Evolutionary conservation across 2,113 vertebrate genomes (phyloP), one percentile per base, ranked within the genome.

Genomic region (Promerops cafer): DNA sequence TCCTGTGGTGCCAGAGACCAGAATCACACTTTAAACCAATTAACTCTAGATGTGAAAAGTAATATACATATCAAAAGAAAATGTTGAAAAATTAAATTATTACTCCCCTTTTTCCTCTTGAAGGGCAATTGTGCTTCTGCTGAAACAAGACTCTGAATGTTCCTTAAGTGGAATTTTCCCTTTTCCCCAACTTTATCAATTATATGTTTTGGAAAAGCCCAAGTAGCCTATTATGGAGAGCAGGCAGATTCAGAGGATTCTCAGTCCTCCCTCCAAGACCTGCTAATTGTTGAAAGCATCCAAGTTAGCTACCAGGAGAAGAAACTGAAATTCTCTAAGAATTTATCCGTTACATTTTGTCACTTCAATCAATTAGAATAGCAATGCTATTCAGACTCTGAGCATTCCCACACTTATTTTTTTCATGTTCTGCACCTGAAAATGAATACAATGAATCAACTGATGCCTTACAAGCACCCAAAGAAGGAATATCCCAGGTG

Each of bases 31-130:
- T 94, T 76, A 57, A 94, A 92, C 7, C 83, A 85, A 59, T 65
- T 93, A 89, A 60, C 16, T 66, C n/a, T 47, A 64, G 23, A 65
- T 49, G 12, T 72, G 40, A 78, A 90, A 81, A 78, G 3, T 85
- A 87, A 91, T 89, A 75, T 42, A 71, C 6, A 39, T 68, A 87
- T 84, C 37, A 87, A 95, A 96, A 93, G 16, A 80, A 90, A 95
- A 60, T 22, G 31, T 33, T 47, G 17, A 74, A 77, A 82, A 64
- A 40, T 59, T 10, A 77, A 90, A 94, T 80, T 77, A 71, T 75
- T 90, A 18, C 18, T 83, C 18, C 16, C 13, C 6, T 5, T 61
- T 91, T 76, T 24, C 16, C 16, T 63, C 87, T 80, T 37, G 26
- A 35, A 56, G 20, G 59, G 2, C 20, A 75, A 42, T 54, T 90